These are phyloP conservation scores for Fratercula arctica DNA, from an alignment of 2,797 vertebrate genomes.

Conservation along the genomic window DNA sequence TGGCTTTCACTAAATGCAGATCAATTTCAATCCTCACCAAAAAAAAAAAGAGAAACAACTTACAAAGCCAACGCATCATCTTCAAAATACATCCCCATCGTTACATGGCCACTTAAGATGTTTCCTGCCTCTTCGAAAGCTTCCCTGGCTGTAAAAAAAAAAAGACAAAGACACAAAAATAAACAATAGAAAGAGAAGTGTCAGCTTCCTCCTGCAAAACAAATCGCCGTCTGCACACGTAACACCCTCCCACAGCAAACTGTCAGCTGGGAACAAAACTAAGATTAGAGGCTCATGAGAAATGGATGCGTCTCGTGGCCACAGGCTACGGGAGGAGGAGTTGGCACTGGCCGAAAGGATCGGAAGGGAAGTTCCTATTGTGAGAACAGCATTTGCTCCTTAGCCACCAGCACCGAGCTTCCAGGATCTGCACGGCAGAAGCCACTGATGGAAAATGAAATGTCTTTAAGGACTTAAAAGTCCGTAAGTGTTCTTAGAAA, in stretches of 20 bases:
- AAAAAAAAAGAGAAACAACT: conserved; percentile 48
- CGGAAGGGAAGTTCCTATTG: neutral
- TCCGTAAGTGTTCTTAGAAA: neutral
- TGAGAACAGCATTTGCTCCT: neutral
- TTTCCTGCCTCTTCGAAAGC: conserved; percentile 72
- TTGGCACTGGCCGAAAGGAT: neutral
- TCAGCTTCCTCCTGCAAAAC: neutral
- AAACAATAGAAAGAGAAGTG: neutral
- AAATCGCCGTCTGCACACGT: neutral
- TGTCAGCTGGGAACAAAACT: neutral
- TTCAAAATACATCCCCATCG: conserved; percentile 74
- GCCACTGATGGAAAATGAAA: neutral
- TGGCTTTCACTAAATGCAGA: neutral
- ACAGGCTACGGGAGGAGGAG: neutral
- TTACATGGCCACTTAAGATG: conserved; percentile 66
- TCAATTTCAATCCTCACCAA: neutral
- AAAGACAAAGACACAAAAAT: conserved; percentile 26
- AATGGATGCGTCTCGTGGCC: neutral
- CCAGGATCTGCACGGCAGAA: neutral
- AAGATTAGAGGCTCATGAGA: neutral
- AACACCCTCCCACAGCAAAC: neutral
- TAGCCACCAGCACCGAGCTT: neutral
- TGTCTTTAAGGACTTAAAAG: neutral
- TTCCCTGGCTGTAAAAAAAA: conserved; percentile 61
- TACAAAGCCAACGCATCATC: conserved; percentile 73